Percentiles rank a stretch among this genome's conserved stretches.
Evolutionary conservation across 2,888 invertebrate species (phyloP).

Genomic region (Melanophora roralis): DNA sequence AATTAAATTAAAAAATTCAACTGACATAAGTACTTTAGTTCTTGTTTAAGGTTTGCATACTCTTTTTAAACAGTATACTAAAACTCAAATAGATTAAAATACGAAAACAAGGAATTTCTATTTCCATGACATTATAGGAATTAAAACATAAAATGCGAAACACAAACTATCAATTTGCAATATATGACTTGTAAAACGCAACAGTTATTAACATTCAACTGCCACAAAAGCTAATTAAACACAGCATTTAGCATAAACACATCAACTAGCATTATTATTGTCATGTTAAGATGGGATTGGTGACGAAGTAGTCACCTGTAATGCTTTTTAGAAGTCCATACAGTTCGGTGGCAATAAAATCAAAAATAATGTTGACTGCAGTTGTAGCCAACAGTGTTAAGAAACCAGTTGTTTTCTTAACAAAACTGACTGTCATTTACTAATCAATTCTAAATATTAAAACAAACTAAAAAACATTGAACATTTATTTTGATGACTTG

Average conservation of each 20-base stretch:
- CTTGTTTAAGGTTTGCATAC: too few relatives aligned
- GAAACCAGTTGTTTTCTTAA: too few relatives aligned
- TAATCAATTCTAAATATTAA: slow-evolving; percentile 53
- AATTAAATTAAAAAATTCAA: too few relatives aligned
- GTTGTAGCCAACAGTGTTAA: neutral
- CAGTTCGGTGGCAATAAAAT: slow-evolving; percentile 40
- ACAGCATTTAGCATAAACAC: slow-evolving; percentile 39
- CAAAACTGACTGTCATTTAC: slow-evolving; percentile 41
- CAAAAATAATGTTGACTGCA: slow-evolving; percentile 30
- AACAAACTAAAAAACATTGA: slow-evolving; percentile 36
- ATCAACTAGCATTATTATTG: slow-evolving; percentile 21
- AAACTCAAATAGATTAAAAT: too few relatives aligned
- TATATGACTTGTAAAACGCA: slow-evolving; percentile 57
- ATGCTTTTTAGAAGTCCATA: slow-evolving; percentile 6
- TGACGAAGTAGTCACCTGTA: slow-evolving; percentile 47
- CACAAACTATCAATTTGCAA: slow-evolving; percentile 12
- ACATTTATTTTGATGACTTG: slow-evolving; percentile 57
- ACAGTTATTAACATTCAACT: slow-evolving; percentile 59
- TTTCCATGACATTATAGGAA: neutral
- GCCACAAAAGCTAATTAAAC: slow-evolving; percentile 60
- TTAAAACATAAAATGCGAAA: too few relatives aligned
- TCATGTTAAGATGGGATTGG: slow-evolving; percentile 3
- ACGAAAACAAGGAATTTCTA: neutral
- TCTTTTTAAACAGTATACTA: too few relatives aligned
- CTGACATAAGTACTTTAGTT: too few relatives aligned